phyloP scores from a whole-genome alignment of 2,888 invertebrate species.

The Dolomedes plantarius region DNA sequence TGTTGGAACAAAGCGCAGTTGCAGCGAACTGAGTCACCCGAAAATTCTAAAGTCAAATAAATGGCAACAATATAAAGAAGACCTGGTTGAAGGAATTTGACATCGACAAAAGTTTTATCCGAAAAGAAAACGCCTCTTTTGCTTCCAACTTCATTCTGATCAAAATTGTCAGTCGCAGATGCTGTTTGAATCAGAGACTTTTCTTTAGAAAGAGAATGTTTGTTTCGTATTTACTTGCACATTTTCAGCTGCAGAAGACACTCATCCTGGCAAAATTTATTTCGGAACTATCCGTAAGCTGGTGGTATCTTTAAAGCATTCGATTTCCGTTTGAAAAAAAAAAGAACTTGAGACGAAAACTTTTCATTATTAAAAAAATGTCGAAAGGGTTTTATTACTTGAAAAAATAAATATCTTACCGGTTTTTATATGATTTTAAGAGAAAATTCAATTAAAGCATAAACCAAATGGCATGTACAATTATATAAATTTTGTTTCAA shows the following conservation, averaged over 20 bases:
- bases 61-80: conserved; percentile 19
- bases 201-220: conserved; percentile 13
- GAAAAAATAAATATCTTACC: too few relatives aligned
- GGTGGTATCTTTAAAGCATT: too few relatives aligned
- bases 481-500: too few relatives aligned
- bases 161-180: conserved; percentile 60
- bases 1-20: background rate
- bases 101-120: conserved; percentile 21
- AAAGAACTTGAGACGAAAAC: background rate
- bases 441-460: too few relatives aligned
- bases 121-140: conserved; percentile 40
- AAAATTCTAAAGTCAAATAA: conserved; percentile 43
- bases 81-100: background rate
- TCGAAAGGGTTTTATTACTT: too few relatives aligned
- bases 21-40: background rate
- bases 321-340: background rate
- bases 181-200: conserved; percentile 28
- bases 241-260: conserved; percentile 9
- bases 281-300: background rate
- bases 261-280: background rate
- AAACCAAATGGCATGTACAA: too few relatives aligned
- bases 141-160: conserved; percentile 60
- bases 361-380: background rate
- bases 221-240: conserved; percentile 5
- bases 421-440: too few relatives aligned